Evolutionary conservation across 2,113 vertebrate species (phyloP).

Genomic region (Anolis sagrei): DNA sequence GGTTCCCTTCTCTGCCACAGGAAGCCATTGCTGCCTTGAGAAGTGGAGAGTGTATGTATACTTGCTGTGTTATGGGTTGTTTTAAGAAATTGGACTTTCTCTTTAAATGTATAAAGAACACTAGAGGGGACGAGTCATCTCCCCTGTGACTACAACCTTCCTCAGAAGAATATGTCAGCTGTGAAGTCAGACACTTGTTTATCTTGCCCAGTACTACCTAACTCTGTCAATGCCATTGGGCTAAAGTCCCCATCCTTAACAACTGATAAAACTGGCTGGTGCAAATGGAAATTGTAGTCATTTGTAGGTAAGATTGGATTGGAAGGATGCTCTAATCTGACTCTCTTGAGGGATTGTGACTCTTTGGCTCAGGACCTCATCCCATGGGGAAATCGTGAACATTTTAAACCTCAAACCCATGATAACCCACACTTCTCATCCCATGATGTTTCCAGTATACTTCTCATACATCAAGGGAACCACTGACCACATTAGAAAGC

Average conservation of each 20-base stretch:
- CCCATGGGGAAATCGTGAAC: no score
- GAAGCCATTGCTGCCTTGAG: neutral
- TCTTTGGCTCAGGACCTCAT: no score
- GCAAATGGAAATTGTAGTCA: neutral
- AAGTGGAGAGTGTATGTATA: neutral
- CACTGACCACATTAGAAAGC: no score
- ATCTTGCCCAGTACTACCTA: neutral
- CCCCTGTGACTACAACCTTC: neutral
- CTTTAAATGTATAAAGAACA: neutral
- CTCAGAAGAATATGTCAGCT: neutral
- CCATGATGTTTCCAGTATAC: no score
- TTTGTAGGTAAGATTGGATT: no score
- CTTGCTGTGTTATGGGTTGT: neutral
- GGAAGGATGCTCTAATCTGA: no score
- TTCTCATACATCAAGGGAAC: no score
- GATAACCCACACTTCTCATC: no score
- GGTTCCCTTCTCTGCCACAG: neutral
- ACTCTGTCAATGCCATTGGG: neutral
- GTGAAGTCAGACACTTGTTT: neutral
- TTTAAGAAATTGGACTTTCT: neutral
- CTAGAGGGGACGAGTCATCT: neutral
- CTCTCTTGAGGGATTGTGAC: no score
- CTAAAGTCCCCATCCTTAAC: neutral
- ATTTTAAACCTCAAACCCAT: no score
- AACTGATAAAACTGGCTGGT: neutral